Conservation (phyloP, 2,888 invertebrate genomes). For the Liposcelis brunnea region DNA sequence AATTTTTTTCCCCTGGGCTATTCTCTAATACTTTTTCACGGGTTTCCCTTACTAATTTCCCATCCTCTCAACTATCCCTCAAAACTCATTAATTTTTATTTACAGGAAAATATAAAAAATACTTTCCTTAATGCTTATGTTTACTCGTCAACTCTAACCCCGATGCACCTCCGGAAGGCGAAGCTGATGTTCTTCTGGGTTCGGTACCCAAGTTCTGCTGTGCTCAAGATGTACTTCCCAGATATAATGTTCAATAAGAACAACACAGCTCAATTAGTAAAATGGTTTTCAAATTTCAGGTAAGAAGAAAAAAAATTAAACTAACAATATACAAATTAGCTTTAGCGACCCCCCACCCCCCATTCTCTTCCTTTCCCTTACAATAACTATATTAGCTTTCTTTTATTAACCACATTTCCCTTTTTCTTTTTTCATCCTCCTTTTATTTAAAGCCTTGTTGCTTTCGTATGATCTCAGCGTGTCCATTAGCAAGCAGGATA, state of each 20-base stretch:
- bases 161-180: slow-evolving; percentile 99
- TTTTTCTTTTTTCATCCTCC: slow-evolving; percentile 7
- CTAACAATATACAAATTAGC: no score
- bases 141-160: slow-evolving; percentile 92
- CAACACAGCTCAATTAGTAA: slow-evolving; percentile 99
- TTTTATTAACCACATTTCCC: slow-evolving; percentile 3
- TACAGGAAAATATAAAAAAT: no score
- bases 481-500: slow-evolving; percentile 4
- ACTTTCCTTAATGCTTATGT: slow-evolving; percentile 63
- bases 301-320: slow-evolving; percentile 37
- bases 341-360: no score
- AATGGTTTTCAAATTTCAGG: slow-evolving; percentile 99
- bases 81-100: no score
- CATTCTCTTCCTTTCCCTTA: slow-evolving; percentile 14
- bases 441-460: neutral
- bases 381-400: slow-evolving; percentile 3
- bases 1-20: no score
- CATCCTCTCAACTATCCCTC: no score
- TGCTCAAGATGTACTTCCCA: slow-evolving; percentile 99
- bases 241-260: slow-evolving; percentile 99
- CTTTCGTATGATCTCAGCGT: neutral
- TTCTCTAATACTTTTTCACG: no score
- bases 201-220: slow-evolving; percentile 95
- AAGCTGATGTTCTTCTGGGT: slow-evolving; percentile 99
- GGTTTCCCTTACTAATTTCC: no score